phyloP scores from a whole-genome alignment of 2,797 vertebrate genomes.

The Malacoraja senta region DNA sequence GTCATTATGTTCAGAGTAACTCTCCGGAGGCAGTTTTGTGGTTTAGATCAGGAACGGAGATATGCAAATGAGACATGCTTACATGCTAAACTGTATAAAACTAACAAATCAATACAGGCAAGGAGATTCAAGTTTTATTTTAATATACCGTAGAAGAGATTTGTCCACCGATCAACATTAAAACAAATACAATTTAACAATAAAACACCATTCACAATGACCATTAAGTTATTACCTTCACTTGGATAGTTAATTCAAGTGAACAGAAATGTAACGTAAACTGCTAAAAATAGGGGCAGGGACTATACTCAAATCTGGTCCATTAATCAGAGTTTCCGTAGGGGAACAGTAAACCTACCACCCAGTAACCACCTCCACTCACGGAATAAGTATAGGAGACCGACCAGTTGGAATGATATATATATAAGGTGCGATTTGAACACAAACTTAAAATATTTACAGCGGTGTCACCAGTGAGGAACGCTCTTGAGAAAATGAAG shows the following conservation, averaged over 20 bases:
- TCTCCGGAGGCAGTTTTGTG: neutral
- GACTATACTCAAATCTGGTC: no score
- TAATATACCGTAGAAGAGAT: neutral
- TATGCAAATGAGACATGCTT: neutral
- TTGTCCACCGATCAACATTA: neutral
- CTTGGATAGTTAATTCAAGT: neutral
- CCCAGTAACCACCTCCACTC: neutral
- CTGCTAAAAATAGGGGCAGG: neutral
- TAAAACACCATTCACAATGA: no score
- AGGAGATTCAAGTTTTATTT: neutral
- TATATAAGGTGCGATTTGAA: neutral
- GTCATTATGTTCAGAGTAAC: neutral
- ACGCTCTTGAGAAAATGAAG: conserved; percentile 8
- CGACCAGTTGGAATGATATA: neutral
- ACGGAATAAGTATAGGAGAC: neutral
- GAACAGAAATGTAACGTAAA: conserved; percentile 1
- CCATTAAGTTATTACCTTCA: neutral
- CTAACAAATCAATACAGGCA: neutral
- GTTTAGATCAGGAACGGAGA: neutral
- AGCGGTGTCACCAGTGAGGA: neutral
- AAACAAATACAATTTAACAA: neutral
- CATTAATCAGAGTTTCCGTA: neutral
- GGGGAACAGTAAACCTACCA: neutral
- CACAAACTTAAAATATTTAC: neutral
- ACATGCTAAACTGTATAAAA: neutral